Base-by-base conservation (phyloP, 2,888 invertebrate species). In the Thymelicus acteon region DNA sequence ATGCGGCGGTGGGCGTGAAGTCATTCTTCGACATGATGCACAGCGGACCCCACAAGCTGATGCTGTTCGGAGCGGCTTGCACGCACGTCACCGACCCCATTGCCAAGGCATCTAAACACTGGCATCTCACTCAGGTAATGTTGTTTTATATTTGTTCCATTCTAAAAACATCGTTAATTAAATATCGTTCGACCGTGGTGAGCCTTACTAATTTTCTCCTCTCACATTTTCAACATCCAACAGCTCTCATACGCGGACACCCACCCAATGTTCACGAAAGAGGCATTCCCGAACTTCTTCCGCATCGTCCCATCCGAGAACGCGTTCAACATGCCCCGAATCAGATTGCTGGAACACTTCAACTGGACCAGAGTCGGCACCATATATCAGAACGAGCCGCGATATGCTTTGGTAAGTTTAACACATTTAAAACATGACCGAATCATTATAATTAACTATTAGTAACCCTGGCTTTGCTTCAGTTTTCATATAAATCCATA, bases 321-420 rank as follows among this genome's bases (percentile, higher is more conserved):
- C 85, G 98, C 98, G 64, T 98, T 98, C 93, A 99, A 99, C 91
- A 96, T 97, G 24, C 99, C 99, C 0, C 95, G 99, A 40, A 95
- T 99, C 68, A 96, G 97, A 6, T 94, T 99, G 47, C 94, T 99
- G 76, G 95, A 96, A 83, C 96, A 97, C 80, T 99, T 98, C 94
- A 99, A 99, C 92, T 99, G 99, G 99, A 99, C 98, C 0, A 94
- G 98, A 73, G 98, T 99, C 48, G 99, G 99, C 2, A 99, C 99
- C 2, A 96, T 99, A 75, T 99, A 98, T 87, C 99, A 99, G 89
- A 99, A 99, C 86, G 97, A 98, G 80, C 98, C 98, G 0, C 94
- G 98, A 88, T 98, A 98, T 87, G 97, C 98, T 5, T 91, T 99
- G 94, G 97, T 97, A 87, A 95, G 95, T 88, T 39, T 39, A 10